Conservation (phyloP, 2,888 invertebrate genomes). For the Platycheirus rosarum region DNA sequence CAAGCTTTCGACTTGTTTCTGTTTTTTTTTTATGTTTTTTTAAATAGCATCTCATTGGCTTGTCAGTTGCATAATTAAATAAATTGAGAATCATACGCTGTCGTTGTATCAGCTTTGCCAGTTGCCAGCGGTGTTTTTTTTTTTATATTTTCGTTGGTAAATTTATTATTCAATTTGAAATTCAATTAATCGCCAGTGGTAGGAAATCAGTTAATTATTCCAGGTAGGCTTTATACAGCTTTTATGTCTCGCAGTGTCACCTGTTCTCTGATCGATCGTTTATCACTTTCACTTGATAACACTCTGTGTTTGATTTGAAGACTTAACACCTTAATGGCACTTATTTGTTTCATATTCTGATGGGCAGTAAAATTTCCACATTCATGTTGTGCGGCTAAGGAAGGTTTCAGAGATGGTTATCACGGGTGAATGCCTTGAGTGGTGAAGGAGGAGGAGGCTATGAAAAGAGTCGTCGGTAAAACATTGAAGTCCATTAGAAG, state of each 20-base stretch:
- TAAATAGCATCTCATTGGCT: conserved; percentile 29
- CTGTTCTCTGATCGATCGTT: conserved; percentile 42
- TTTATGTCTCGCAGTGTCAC: neutral
- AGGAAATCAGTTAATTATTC: conserved; percentile 12
- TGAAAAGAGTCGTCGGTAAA: too few species aligned
- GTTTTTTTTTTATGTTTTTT: conserved; percentile 15
- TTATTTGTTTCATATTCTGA: too few species aligned
- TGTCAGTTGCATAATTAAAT: conserved; percentile 66
- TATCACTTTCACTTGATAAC: conserved; percentile 61
- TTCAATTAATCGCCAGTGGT: conserved; percentile 38
- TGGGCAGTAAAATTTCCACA: too few species aligned
- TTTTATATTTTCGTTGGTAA: conserved; percentile 11
- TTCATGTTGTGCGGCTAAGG: too few species aligned
- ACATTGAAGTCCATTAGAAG: too few species aligned
- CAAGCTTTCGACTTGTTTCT: conserved; percentile 16
- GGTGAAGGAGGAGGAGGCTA: too few species aligned
- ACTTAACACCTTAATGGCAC: too few species aligned
- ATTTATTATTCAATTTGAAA: conserved; percentile 44
- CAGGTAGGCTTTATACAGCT: neutral
- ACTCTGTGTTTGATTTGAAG: neutral
- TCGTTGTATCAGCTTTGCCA: conserved; percentile 43
- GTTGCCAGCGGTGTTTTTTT: conserved; percentile 47
- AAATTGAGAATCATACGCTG: conserved; percentile 60
- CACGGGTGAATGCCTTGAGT: too few species aligned
- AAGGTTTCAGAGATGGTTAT: too few species aligned